These are phyloP conservation scores for Hyles lineata DNA, from an alignment of 2,888 invertebrate genomes.

Conservation along the genomic window DNA sequence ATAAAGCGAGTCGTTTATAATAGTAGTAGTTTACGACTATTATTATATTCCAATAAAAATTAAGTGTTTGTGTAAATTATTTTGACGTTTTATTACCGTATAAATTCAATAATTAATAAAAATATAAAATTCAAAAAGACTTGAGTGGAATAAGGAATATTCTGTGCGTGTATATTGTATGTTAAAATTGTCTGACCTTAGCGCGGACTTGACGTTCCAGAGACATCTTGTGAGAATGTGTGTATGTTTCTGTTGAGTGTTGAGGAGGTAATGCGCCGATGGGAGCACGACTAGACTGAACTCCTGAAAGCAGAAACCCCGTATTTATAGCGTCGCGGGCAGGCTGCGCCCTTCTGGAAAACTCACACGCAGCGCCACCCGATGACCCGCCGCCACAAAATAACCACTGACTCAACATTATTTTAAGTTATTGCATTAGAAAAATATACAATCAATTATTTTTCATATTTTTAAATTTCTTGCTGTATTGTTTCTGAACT, in stretches of 20 bases:
- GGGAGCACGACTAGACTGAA: constrained; percentile 79
- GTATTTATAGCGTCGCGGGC: constrained; percentile 77
- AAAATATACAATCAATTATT: neutral
- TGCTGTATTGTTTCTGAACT: too few species aligned
- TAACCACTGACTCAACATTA: constrained; percentile 75
- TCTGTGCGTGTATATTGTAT: neutral
- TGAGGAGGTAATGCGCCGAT: constrained; percentile 64
- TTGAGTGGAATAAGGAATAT: neutral
- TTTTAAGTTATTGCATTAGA: constrained; percentile 29
- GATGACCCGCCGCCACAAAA: constrained; percentile 64
- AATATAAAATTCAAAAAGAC: neutral
- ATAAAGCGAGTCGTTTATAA: too few species aligned
- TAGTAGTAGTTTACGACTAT: too few species aligned
- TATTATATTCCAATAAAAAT: neutral
- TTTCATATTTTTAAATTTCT: neutral
- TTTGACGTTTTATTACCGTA: neutral
- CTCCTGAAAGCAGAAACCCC: constrained; percentile 71
- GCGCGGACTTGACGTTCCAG: constrained; percentile 96
- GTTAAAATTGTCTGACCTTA: constrained; percentile 86
- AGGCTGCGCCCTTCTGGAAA: constrained; percentile 81
- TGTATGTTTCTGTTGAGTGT: constrained; percentile 55
- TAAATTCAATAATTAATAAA: neutral
- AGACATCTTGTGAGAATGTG: constrained; percentile 88
- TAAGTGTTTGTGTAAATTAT: neutral
- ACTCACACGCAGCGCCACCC: constrained; percentile 64